A percentile compares a stretch with the other conserved stretches of the same genome.
These are phyloP conservation scores for Ammodytes marinus DNA, from an alignment of 2,113 vertebrate species.

Conservation along the genomic window DNA sequence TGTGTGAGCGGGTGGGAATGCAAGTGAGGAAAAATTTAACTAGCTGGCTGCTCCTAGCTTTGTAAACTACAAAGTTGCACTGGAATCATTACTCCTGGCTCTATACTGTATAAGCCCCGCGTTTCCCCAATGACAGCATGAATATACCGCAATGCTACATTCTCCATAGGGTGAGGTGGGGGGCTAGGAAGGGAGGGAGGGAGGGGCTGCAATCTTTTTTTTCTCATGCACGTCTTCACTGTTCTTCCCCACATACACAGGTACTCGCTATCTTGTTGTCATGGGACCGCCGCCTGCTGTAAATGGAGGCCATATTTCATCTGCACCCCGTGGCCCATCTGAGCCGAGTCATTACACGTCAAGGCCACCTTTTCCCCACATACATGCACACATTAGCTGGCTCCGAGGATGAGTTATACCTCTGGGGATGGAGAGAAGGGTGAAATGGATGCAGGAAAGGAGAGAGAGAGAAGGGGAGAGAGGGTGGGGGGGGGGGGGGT, in stretches of 20 bases:
- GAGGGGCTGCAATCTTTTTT: conserved; percentile 4
- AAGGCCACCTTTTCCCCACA: conserved; percentile 51
- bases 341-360: conserved; percentile 66
- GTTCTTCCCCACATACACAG: background rate
- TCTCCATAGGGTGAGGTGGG: background rate
- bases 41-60: conserved; percentile 22
- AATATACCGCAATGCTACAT: conserved; percentile 3
- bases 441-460: conserved; percentile 2
- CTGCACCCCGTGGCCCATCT: conserved; percentile 20
- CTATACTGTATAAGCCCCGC: background rate
- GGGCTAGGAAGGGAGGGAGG: background rate
- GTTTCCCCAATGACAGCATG: background rate
- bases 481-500: background rate
- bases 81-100: background rate
- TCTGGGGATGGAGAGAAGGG: conserved; percentile 34
- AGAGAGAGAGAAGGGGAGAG: background rate
- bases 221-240: background rate
- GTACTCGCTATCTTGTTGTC: conserved; percentile 30
- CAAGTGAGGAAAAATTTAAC: conserved; percentile 18
- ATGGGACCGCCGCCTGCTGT: conserved; percentile 49
- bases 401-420: conserved; percentile 60
- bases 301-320: conserved; percentile 75
- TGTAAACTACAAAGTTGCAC: background rate
- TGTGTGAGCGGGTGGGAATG: conserved; percentile 23
- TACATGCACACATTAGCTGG: conserved; percentile 31